phyloP scores from a whole-genome alignment of 2,113 vertebrate species.

The Melanerpes aurifrons region DNA sequence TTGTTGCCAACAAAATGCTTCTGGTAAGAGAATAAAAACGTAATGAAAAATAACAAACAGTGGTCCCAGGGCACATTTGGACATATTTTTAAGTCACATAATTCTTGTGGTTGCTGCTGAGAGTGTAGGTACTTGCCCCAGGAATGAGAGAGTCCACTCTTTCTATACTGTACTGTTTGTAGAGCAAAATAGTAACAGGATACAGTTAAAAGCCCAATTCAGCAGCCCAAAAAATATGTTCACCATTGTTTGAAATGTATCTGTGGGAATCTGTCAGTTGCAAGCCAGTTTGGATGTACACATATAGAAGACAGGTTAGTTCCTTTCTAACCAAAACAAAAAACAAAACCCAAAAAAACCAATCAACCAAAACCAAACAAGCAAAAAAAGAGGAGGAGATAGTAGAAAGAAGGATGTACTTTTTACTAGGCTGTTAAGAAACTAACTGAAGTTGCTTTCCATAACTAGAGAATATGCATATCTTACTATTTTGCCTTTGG shows the following conservation, averaged over 20 bases:
- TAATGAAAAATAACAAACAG: background rate
- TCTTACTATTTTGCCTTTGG: background rate
- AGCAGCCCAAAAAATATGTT: background rate
- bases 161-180: background rate
- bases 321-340: background rate
- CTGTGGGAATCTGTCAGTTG: background rate
- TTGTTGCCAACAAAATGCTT: constrained; percentile 52
- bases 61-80: background rate
- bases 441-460: background rate
- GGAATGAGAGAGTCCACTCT: background rate
- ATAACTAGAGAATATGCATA: background rate
- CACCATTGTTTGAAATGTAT: background rate
- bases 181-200: background rate
- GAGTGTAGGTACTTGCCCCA: background rate
- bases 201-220: background rate
- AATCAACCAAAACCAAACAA: no score
- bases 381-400: background rate
- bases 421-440: background rate
- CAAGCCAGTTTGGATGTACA: background rate
- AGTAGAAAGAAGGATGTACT: background rate
- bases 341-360: background rate
- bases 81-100: background rate
- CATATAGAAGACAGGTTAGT: background rate
- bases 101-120: background rate
- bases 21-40: constrained; percentile 4